These are phyloP conservation scores for Polietes domitor DNA, from an alignment of 2,888 invertebrate genomes.

Conservation along the genomic window DNA sequence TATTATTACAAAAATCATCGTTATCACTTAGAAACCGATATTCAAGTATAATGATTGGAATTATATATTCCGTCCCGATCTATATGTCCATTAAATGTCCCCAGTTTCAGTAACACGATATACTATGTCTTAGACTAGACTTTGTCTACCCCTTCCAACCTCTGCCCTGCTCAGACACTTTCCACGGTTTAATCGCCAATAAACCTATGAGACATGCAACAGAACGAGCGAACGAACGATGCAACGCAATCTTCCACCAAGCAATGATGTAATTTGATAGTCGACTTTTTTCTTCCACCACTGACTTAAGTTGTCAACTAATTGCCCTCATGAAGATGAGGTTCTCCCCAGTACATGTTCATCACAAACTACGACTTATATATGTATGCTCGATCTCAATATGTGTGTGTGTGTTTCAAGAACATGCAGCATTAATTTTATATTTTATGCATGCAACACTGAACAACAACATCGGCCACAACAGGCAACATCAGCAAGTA, in stretches of 20 bases:
- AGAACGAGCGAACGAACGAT: constrained; percentile 19
- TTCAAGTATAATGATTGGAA: too few species aligned
- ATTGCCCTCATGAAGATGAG: constrained; percentile 67
- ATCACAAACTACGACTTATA: constrained; percentile 10
- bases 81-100: too few species aligned
- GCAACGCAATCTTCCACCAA: neutral
- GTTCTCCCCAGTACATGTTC: constrained; percentile 46
- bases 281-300: constrained; percentile 49
- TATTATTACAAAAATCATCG: too few species aligned
- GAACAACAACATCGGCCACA: constrained; percentile 36
- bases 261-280: constrained; percentile 66
- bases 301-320: constrained; percentile 68
- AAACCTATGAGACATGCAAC: constrained; percentile 15
- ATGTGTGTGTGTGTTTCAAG: constrained; percentile 60
- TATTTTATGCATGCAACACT: constrained; percentile 67
- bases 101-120: neutral
- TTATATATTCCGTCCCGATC: too few species aligned
- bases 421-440: constrained; percentile 67
- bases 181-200: constrained; percentile 3
- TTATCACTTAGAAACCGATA: too few species aligned
- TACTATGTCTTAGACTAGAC: neutral
- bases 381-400: neutral
- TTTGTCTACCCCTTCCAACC: constrained; percentile 13
- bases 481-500: constrained; percentile 19
- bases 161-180: constrained; percentile 12